Conservation (phyloP, 1,140 invertebrate genomes). For the Drosophila pseudoananassae region DNA sequence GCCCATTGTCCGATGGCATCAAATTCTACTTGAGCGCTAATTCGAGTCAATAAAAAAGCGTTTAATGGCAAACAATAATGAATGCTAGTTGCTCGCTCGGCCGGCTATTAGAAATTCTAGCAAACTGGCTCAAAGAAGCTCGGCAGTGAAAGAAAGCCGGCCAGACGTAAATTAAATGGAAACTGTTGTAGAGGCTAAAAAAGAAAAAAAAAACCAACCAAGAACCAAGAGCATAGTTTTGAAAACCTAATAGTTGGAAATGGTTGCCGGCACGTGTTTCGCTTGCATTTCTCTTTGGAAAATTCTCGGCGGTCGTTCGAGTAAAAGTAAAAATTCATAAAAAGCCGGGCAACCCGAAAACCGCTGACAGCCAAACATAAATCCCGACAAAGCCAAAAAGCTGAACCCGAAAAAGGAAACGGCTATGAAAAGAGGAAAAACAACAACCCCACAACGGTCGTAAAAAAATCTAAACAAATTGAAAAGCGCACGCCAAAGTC, state of each 20-base stretch:
- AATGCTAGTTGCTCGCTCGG: slow-evolving; percentile 40
- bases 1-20: slow-evolving; percentile 58
- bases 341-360: slow-evolving; percentile 56
- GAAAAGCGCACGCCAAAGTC: slow-evolving; percentile 80
- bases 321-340: slow-evolving; percentile 73
- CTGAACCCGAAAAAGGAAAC: slow-evolving; percentile 38
- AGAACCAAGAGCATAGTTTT: slow-evolving; percentile 31
- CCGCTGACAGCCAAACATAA: slow-evolving; percentile 70
- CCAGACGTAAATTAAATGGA: slow-evolving; percentile 66
- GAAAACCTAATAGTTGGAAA: slow-evolving; percentile 47
- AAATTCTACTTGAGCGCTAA: slow-evolving; percentile 77
- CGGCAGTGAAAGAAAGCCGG: slow-evolving; percentile 65
- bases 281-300: slow-evolving; percentile 48
- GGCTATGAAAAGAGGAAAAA: slow-evolving; percentile 18
- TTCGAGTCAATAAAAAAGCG: slow-evolving; percentile 74
- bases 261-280: slow-evolving; percentile 56
- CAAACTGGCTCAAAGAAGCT: slow-evolving; percentile 62
- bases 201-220: slow-evolving; percentile 6
- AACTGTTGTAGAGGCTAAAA: slow-evolving; percentile 47
- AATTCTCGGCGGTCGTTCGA: slow-evolving; percentile 49
- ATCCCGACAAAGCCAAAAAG: slow-evolving; percentile 54
- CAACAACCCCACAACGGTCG: slow-evolving; percentile 5
- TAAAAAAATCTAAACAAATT: slow-evolving; percentile 68
- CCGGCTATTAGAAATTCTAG: slow-evolving; percentile 69
- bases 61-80: slow-evolving; percentile 58